These are phyloP conservation scores for Diadumene lineata DNA, from an alignment of 92 coral and sea anemone species.

Conservation along the genomic window DNA sequence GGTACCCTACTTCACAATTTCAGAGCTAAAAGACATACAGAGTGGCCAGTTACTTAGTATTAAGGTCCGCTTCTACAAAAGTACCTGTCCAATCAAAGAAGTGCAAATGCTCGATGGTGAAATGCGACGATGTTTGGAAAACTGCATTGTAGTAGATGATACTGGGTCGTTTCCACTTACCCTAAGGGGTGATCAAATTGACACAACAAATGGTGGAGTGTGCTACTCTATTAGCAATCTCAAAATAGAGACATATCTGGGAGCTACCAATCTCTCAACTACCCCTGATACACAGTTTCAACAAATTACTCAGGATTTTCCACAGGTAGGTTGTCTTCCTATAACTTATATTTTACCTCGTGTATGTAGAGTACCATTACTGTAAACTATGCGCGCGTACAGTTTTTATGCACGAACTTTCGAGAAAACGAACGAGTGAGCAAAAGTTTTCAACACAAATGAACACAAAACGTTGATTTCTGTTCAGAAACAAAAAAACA, in stretches of 20 bases:
- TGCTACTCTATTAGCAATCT: slow-evolving; percentile 2
- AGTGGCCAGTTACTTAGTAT: slow-evolving; percentile 1
- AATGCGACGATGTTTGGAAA: neutral
- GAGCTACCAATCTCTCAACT: slow-evolving; percentile 19
- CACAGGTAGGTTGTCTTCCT: slow-evolving; percentile 30
- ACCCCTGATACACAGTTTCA: slow-evolving; percentile 11
- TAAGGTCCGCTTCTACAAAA: neutral
- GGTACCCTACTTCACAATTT: neutral
- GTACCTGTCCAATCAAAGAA: neutral
- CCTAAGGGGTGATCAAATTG: neutral
- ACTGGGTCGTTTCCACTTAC: slow-evolving; percentile 2
- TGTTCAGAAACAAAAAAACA: too few species aligned
- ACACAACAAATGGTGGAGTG: neutral
- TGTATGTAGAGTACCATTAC: too few species aligned
- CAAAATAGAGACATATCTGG: neutral
- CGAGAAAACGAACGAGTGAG: too few species aligned
- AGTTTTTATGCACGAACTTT: too few species aligned
- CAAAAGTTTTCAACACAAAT: too few species aligned
- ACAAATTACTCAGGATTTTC: neutral
- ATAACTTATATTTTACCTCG: too few species aligned
- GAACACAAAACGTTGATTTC: too few species aligned
- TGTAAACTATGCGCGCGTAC: too few species aligned
- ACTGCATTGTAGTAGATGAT: slow-evolving; percentile 4
- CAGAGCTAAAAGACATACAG: neutral
- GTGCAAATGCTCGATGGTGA: neutral